Percentiles rank a stretch among this genome's conserved stretches.
These are phyloP conservation scores for Brachypodius melanocephalos DNA, from an alignment of 2,113 vertebrate species.

Conservation along the genomic window DNA sequence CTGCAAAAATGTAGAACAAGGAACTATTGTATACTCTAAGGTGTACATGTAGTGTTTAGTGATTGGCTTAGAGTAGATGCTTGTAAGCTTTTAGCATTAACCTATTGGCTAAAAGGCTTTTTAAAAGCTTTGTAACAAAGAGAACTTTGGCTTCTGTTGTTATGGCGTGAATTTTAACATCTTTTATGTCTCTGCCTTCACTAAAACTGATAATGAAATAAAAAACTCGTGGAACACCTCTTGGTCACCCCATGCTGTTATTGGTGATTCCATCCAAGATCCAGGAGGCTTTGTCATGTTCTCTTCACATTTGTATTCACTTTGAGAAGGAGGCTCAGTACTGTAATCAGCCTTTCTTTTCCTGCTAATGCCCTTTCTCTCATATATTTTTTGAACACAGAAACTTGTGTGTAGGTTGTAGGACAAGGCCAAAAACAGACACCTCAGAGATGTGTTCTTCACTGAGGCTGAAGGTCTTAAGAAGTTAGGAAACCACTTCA, in stretches of 20 bases:
- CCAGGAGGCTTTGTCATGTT: neutral
- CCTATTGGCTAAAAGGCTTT: too few relatives aligned
- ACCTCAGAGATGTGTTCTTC: neutral
- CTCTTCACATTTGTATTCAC: neutral
- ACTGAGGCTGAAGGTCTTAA: neutral
- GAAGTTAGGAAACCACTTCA: neutral
- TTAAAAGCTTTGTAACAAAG: too few relatives aligned
- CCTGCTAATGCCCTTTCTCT: neutral
- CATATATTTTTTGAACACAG: neutral
- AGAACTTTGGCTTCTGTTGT: too few relatives aligned
- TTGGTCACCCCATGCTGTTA: too few relatives aligned
- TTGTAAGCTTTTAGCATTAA: too few relatives aligned
- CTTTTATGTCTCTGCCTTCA: too few relatives aligned
- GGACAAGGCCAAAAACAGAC: neutral
- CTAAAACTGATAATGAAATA: too few relatives aligned
- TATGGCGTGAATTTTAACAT: too few relatives aligned
- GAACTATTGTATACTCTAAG: neutral
- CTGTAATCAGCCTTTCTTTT: neutral
- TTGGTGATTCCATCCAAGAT: neutral
- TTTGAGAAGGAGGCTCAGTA: neutral
- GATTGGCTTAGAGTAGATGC: neutral
- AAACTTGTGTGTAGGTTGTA: neutral
- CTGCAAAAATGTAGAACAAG: neutral
- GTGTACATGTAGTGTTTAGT: neutral
- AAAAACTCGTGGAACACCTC: too few relatives aligned